Conservation (phyloP, 2,888 invertebrate species). For the Hartigia nigra region DNA sequence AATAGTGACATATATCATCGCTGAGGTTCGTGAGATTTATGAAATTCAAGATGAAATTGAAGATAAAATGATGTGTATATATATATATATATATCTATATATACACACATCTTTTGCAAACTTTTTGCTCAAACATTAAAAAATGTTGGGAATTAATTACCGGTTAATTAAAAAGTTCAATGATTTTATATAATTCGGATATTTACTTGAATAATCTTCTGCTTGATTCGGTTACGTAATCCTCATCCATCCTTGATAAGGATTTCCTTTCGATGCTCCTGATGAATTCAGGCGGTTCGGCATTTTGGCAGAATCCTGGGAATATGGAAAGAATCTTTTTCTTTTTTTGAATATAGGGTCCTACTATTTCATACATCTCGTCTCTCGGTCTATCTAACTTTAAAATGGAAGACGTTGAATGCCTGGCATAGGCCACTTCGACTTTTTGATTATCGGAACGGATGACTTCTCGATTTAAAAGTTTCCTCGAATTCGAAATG, state of each 20-base stretch:
- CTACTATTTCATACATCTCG: not conserved
- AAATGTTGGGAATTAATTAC: not conserved
- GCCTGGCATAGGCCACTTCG: not conserved
- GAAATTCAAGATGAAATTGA: not conserved
- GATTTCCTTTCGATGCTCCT: constrained; percentile 24
- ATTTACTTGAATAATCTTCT: constrained; percentile 34
- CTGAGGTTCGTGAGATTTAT: not conserved
- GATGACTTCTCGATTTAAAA: not conserved
- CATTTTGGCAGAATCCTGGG: constrained; percentile 50
- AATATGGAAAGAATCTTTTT: not conserved
- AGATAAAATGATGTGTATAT: not conserved
- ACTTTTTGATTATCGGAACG: not conserved
- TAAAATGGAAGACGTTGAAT: not conserved
- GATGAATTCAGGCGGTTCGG: constrained; percentile 35
- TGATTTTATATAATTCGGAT: not conserved
- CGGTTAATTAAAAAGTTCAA: not conserved
- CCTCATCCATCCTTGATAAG: constrained; percentile 33
- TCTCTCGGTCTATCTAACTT: not conserved
- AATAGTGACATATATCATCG: not conserved
- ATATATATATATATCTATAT: not conserved
- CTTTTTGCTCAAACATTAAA: not conserved
- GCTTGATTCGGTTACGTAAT: constrained; percentile 23
- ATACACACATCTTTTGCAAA: too few species aligned
- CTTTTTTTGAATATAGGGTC: not conserved
- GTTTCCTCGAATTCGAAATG: not conserved